These are phyloP conservation scores for Falco berigora DNA, from an alignment of 2,797 vertebrate genomes.

Conservation along the genomic window DNA sequence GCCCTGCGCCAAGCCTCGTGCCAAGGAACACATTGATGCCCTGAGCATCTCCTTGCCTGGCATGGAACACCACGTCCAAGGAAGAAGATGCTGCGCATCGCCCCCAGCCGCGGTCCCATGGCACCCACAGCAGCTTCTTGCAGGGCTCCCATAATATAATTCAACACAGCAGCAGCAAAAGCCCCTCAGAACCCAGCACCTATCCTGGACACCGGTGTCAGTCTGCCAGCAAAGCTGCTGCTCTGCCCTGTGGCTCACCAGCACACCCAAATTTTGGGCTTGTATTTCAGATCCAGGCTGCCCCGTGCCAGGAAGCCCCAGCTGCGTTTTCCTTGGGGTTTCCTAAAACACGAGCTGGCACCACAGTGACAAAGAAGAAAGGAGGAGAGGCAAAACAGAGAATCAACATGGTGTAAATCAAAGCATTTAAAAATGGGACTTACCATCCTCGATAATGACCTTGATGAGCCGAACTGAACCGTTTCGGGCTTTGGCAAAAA, in stretches of 20 bases:
- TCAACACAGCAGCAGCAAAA: neutral
- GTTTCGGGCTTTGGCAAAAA: slow-evolving; percentile 89
- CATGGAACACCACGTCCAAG: neutral
- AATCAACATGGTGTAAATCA: neutral
- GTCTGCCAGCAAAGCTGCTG: neutral
- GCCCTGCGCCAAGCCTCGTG: too few species aligned
- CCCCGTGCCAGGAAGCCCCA: slow-evolving; percentile 62
- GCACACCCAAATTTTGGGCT: neutral
- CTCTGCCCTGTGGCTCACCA: neutral
- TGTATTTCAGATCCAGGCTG: slow-evolving; percentile 62
- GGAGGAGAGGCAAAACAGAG: neutral
- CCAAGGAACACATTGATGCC: neutral
- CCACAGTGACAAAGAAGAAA: rapidly evolving
- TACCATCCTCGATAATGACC: slow-evolving; percentile 94
- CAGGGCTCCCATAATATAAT: neutral
- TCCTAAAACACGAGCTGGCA: neutral
- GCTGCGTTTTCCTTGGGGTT: slow-evolving; percentile 66
- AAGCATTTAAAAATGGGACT: slow-evolving; percentile 53
- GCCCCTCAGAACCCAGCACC: neutral
- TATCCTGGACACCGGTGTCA: rapidly evolving
- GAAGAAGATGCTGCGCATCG: neutral
- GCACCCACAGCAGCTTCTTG: neutral
- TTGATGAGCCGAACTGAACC: slow-evolving; percentile 91
- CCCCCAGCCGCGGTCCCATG: rapidly evolving
- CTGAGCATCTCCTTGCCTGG: neutral